Conservation (phyloP, 92 coral and sea anemone genomes). For the Plumapathes pennacea region DNA sequence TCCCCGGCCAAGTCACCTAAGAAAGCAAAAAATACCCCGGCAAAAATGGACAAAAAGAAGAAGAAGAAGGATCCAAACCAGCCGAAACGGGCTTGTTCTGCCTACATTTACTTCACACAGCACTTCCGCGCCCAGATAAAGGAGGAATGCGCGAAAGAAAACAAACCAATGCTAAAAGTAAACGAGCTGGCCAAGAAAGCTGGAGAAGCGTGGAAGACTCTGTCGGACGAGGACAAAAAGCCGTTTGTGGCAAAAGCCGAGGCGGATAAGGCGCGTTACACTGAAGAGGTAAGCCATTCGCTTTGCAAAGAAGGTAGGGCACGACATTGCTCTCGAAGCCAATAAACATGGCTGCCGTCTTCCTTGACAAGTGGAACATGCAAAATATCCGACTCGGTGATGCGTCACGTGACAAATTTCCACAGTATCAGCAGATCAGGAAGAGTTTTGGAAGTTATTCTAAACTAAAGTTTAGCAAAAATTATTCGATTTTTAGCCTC, state of each 20-base stretch:
- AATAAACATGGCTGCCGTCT: slow-evolving; percentile 65
- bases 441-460: no score
- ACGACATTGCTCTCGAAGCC: slow-evolving; percentile 13
- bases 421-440: no score
- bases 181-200: slow-evolving; percentile 95
- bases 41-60: slow-evolving; percentile 47
- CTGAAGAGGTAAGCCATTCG: slow-evolving; percentile 63
- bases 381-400: no score
- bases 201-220: slow-evolving; percentile 79
- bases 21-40: slow-evolving; percentile 61
- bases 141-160: slow-evolving; percentile 66
- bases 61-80: slow-evolving; percentile 58
- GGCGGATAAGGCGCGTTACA: slow-evolving; percentile 68
- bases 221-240: slow-evolving; percentile 64
- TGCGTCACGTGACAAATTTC: slow-evolving; percentile 59
- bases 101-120: slow-evolving; percentile 86
- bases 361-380: neutral
- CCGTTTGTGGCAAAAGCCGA: slow-evolving; percentile 66
- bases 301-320: neutral
- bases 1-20: slow-evolving; percentile 61
- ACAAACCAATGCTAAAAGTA: slow-evolving; percentile 72
- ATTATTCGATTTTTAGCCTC: no score
- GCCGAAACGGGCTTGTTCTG: slow-evolving; percentile 83
- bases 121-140: slow-evolving; percentile 74
- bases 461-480: no score